Conservation (phyloP, 2,797 vertebrate species). For the Lophius americanus region DNA sequence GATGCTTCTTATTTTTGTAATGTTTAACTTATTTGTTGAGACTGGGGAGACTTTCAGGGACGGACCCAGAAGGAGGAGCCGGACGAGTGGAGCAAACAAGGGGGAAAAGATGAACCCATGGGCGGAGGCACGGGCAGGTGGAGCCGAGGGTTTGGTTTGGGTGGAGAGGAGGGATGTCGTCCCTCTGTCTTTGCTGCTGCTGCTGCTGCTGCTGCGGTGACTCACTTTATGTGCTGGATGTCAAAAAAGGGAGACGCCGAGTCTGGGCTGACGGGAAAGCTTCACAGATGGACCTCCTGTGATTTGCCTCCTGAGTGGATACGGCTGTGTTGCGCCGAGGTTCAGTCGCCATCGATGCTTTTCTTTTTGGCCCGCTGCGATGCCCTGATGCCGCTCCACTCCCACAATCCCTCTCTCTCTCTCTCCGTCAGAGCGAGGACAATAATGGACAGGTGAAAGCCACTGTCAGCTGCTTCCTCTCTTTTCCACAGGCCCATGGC, state of each 20-base stretch:
- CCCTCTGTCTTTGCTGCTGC: constrained; percentile 74
- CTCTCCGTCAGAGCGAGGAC: constrained; percentile 24
- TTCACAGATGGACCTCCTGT: constrained; percentile 23
- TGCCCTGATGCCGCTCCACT: constrained; percentile 76
- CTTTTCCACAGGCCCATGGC: constrained; percentile 21
- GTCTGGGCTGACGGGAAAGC: constrained; percentile 34
- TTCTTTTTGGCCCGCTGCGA: constrained; percentile 50
- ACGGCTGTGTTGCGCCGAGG: constrained; percentile 54
- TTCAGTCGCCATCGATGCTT: constrained; percentile 51
- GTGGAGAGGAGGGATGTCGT: constrained; percentile 41
- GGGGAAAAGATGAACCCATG: constrained; percentile 32
- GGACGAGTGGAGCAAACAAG: constrained; percentile 35
- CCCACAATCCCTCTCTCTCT: constrained; percentile 35
- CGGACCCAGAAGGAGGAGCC: constrained; percentile 36
- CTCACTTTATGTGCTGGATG: constrained; percentile 68
- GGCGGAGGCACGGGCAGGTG: constrained; percentile 32
- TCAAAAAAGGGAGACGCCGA: constrained; percentile 51
- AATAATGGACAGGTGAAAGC: constrained; percentile 52
- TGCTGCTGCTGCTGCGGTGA: constrained; percentile 44
- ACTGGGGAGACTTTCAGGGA: constrained; percentile 47
- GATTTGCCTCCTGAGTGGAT: constrained; percentile 51
- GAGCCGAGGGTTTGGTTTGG: constrained; percentile 22
- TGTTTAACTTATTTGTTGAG: constrained; percentile 90
- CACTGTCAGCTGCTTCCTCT: constrained; percentile 54
- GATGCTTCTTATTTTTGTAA: constrained; percentile 83